A percentile compares a stretch with the other conserved stretches of the same genome.
Conservation (phyloP, 2,113 vertebrate species). For the Rhodinocichla rosea region DNA sequence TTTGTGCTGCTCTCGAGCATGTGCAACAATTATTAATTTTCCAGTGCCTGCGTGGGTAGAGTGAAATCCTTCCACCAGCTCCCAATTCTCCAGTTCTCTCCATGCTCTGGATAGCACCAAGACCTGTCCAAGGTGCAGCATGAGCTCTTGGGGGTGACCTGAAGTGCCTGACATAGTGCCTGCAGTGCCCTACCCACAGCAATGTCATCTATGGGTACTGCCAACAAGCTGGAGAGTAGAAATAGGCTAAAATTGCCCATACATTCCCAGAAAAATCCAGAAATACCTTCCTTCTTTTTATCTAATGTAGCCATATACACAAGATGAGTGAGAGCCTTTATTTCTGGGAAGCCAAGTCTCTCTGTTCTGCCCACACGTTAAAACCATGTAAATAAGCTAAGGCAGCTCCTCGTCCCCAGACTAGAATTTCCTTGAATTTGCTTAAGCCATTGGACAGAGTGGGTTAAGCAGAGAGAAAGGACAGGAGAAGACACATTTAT, state of each 20-base stretch:
- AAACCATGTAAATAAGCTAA: neutral
- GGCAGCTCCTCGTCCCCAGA: neutral
- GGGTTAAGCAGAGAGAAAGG: neutral
- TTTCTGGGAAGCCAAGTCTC: neutral
- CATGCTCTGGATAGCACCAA: neutral
- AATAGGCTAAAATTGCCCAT: neutral
- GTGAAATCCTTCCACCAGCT: neutral
- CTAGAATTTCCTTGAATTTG: neutral
- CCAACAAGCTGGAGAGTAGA: neutral
- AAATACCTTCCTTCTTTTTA: neutral
- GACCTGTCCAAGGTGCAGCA: neutral
- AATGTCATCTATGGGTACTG: rapidly evolving
- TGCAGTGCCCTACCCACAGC: neutral
- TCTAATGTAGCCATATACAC: neutral
- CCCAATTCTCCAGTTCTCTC: neutral
- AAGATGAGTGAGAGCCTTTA: neutral
- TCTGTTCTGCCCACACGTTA: neutral
- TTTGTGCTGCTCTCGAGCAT: neutral
- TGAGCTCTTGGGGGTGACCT: neutral
- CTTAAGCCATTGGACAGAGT: neutral
- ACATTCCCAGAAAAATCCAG: neutral
- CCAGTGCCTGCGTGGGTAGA: neutral
- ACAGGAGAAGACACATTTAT: neutral
- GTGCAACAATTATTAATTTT: neutral
- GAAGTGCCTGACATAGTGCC: neutral